These are phyloP conservation scores for Pachymerium ferrugineum DNA, from an alignment of 2,888 invertebrate genomes.

Conservation along the genomic window DNA sequence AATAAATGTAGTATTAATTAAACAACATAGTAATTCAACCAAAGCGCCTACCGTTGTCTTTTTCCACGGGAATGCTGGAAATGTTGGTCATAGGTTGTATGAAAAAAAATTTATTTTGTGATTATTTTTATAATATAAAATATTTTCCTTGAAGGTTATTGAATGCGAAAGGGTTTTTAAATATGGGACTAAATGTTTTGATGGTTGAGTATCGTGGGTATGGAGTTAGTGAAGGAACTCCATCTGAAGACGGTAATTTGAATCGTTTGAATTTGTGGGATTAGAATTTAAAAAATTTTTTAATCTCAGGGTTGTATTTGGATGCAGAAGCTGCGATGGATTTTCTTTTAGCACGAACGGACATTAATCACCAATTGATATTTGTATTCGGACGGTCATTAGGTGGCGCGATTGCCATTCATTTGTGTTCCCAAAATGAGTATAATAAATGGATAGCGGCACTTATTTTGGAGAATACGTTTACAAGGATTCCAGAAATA, in stretches of 20 bases:
- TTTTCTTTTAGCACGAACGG: conserved; percentile 70
- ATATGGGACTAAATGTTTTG: conserved; percentile 76
- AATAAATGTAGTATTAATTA: conserved; percentile 48
- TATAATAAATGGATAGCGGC: conserved; percentile 77
- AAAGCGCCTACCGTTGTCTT: conserved; percentile 74
- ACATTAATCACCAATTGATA: conserved; percentile 77
- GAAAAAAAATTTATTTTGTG: background rate
- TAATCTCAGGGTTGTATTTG: conserved; percentile 60
- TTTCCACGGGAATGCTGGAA: conserved; percentile 95
- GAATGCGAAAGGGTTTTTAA: conserved; percentile 80
- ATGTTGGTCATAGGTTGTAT: conserved; percentile 84
- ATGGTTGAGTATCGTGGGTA: conserved; percentile 95
- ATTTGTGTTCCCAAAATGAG: conserved; percentile 69
- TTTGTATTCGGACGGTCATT: conserved; percentile 81
- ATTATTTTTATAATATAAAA: background rate
- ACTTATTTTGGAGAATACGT: conserved; percentile 87
- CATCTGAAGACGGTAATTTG: conserved; percentile 65
- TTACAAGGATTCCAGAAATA: conserved; percentile 91
- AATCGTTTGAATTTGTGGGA: background rate
- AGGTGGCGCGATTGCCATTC: conserved; percentile 89
- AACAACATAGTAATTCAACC: conserved; percentile 41
- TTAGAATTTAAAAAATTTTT: background rate
- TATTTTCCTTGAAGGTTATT: conserved; percentile 57
- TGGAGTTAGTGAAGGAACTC: conserved; percentile 79
- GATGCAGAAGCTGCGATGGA: conserved; percentile 85